Base-by-base conservation (phyloP, 2,113 vertebrate species). In the zebrafish (Danio rerio) region DNA sequence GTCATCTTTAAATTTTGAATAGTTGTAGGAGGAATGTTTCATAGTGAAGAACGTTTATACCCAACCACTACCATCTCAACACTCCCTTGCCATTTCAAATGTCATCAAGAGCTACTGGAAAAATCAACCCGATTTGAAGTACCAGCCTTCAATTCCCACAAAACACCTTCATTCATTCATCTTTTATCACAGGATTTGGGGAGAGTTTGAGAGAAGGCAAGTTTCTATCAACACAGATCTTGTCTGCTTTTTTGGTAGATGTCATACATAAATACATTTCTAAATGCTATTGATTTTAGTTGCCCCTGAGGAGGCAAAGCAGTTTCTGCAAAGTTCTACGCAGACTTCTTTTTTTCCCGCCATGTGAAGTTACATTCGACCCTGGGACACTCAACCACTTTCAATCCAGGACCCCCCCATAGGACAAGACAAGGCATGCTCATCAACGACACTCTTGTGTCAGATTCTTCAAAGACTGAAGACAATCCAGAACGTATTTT, bases 121-220 rank as follows among this genome's bases (percentile, higher is more conserved):
- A 90, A 83, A 40, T 31, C 52, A 47, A 84, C 69, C 50, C 0
- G 66, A 89, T 88, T 90, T 92, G 91, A 81, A 81, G 90, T 92
- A 85, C 91, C 91, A 93, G 90, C 88, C 91, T 93, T 91, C 90
- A 89, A 88, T 82, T 83, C 61, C 82, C 56, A 87, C 52, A 68
- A 63, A 80, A 63, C 79, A 62, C 47, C 66, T 40, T 61, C 65
- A 76, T 45, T 59, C 71, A 81, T 86, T 86, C 81, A 80, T 84
- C 76, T 83, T 79, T 78, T 52, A 73, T 78, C n/a, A 82, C 31
- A 69, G 76, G 62, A 47, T 47, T 58, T 40, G 15, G 47, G 66
- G 40, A 20, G 65, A 66, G 74, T 78, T 58, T 73, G 45, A 52
- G 75, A 87, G 84, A 85, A 84, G 83, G 86, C 81, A 68, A 42